phyloP scores from a whole-genome alignment of 37 sponge, comb jelly and placozoan genomes.

The Haliclona indistincta region DNA sequence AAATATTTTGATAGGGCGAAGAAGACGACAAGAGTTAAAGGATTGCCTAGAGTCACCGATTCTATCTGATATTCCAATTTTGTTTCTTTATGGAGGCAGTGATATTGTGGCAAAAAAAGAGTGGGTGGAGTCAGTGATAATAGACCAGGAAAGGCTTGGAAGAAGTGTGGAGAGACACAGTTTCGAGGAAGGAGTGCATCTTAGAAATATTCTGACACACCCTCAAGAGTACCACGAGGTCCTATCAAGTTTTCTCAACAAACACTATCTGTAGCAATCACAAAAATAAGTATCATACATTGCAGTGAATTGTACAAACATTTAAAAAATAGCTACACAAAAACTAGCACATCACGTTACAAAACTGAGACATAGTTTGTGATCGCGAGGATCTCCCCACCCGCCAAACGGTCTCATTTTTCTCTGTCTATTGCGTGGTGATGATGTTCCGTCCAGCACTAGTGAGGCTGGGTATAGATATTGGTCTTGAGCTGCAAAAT shows the following conservation, averaged over 20 bases:
- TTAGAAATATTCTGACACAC: slow-evolving; percentile 32
- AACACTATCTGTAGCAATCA: background rate
- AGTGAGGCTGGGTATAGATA: slow-evolving; percentile 39
- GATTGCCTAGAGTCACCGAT: slow-evolving; percentile 5
- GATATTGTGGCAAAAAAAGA: slow-evolving; percentile 26
- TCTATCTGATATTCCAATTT: slow-evolving; percentile 40
- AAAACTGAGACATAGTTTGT: slow-evolving; percentile 64
- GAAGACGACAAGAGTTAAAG: slow-evolving; percentile 13
- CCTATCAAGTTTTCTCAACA: slow-evolving; percentile 15
- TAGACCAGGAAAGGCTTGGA: slow-evolving; percentile 33
- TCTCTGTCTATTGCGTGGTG: too few relatives aligned
- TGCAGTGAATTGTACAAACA: background rate
- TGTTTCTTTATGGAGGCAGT: slow-evolving; percentile 53
- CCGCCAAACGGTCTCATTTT: slow-evolving; percentile 90
- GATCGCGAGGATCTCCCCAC: slow-evolving; percentile 87
- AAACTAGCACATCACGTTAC: background rate
- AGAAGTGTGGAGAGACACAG: slow-evolving; percentile 12
- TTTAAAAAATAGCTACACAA: background rate
- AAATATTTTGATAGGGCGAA: slow-evolving; percentile 21
- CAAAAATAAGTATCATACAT: background rate
- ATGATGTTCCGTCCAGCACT: slow-evolving; percentile 5
- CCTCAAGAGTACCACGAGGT: slow-evolving; percentile 41
- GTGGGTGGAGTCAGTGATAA: slow-evolving; percentile 17
- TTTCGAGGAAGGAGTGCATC: slow-evolving; percentile 44
- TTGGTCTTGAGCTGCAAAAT: background rate